These are phyloP conservation scores for Phataginus tricuspis DNA, from an alignment of 2,797 vertebrate species.

Conservation along the genomic window DNA sequence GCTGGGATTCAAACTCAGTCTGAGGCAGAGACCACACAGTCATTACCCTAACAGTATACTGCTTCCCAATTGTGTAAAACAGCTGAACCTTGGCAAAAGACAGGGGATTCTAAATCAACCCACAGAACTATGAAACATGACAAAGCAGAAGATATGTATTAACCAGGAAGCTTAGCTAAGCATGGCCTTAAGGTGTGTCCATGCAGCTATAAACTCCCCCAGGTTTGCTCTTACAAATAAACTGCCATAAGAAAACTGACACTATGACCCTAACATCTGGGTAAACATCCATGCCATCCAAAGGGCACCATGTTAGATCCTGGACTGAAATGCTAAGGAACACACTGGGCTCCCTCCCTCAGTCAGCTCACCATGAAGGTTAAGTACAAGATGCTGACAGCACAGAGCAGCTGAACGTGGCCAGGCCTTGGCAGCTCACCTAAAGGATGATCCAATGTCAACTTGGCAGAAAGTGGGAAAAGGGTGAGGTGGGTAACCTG, in stretches of 20 bases:
- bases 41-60: background rate
- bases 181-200: background rate
- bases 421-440: background rate
- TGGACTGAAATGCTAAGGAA: slow-evolving; percentile 10
- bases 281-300: background rate
- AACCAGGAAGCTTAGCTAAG: slow-evolving; percentile 2
- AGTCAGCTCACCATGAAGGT: background rate
- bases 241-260: background rate
- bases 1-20: background rate
- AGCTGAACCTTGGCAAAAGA: background rate
- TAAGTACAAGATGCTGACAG: background rate
- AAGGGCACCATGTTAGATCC: background rate
- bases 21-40: background rate
- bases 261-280: background rate
- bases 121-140: background rate
- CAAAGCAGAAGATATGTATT: background rate
- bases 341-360: background rate
- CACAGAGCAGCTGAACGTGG: background rate
- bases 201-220: background rate
- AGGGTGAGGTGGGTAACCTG: background rate
- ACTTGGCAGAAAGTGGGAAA: background rate
- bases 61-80: background rate
- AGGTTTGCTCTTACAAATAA: background rate
- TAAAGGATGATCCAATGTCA: background rate
- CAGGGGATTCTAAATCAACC: background rate